phyloP scores from a whole-genome alignment of 35 echinoderm and acorn worm species.

The Apostichopus japonicus region DNA sequence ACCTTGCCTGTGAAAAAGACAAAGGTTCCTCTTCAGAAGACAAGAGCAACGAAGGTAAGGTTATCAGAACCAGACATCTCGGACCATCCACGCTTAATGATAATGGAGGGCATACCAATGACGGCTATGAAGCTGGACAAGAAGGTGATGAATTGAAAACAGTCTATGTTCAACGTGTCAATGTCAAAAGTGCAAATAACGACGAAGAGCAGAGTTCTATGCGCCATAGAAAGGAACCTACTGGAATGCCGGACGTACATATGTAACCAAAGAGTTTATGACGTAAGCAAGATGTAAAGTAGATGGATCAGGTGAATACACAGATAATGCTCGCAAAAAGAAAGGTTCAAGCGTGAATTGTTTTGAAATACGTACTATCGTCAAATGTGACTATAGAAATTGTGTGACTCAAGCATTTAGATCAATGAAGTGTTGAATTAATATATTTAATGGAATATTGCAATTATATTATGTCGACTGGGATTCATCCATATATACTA shows the following conservation, averaged over 20 bases:
- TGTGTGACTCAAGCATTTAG: no score
- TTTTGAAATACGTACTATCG: no score
- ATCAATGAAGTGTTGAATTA: no score
- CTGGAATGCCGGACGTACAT: neutral
- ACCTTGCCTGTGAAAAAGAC: neutral
- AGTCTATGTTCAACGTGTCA: constrained; percentile 4
- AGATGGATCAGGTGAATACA: no score
- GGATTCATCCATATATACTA: no score
- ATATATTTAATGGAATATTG: no score
- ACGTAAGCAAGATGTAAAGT: no score
- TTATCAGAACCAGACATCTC: neutral
- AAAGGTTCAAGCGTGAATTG: no score
- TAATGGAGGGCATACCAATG: neutral
- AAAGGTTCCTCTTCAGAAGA: neutral
- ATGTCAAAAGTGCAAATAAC: constrained; percentile 22
- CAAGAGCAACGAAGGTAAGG: neutral
- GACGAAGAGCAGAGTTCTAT: neutral
- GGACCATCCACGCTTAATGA: neutral
- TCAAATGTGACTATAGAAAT: no score
- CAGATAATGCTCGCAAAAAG: no score
- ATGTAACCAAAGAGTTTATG: neutral
- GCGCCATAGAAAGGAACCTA: neutral
- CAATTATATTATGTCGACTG: no score
- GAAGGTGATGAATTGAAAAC: constrained; percentile 13
- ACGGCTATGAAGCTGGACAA: constrained; percentile 6